These are phyloP conservation scores for Pseudopleuronectes americanus DNA, from an alignment of 2,797 vertebrate species.

Conservation along the genomic window DNA sequence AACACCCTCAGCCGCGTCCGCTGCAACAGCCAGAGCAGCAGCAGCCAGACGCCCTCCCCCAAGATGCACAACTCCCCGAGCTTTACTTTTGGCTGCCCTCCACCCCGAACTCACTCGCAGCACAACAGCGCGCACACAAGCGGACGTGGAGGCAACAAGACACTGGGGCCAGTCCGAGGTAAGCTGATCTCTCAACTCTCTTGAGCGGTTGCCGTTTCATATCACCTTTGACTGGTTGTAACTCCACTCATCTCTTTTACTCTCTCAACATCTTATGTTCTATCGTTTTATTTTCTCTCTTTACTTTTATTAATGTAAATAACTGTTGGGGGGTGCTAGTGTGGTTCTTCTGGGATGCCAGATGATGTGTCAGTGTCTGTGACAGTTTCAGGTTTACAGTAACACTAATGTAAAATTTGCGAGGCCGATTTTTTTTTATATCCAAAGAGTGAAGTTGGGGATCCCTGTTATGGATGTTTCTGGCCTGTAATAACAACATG, in stretches of 20 bases:
- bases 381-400: not conserved
- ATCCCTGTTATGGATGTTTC: conserved; percentile 25
- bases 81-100: conserved; percentile 88
- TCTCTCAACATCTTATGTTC: conserved; percentile 1
- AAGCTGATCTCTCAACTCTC: conserved; percentile 65
- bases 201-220: conserved; percentile 16
- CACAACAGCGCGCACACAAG: conserved; percentile 71
- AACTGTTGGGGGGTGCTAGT: not conserved
- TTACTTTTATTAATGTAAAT: conserved; percentile 5
- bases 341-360: not conserved
- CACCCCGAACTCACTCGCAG: conserved; percentile 57
- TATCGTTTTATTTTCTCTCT: not conserved
- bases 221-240: not conserved
- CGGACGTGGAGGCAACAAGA: conserved; percentile 68
- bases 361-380: conserved; percentile 7
- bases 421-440: not conserved
- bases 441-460: not conserved
- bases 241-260: not conserved
- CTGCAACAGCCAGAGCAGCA: conserved; percentile 87
- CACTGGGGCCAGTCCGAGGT: conserved; percentile 89
- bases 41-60: conserved; percentile 87
- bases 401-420: not conserved
- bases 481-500: conserved; percentile 13
- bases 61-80: conserved; percentile 89
- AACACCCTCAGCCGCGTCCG: conserved; percentile 82